These are phyloP conservation scores for Rhabdomys dilectus DNA, from an alignment of 2,113 vertebrate genomes.

Conservation along the genomic window DNA sequence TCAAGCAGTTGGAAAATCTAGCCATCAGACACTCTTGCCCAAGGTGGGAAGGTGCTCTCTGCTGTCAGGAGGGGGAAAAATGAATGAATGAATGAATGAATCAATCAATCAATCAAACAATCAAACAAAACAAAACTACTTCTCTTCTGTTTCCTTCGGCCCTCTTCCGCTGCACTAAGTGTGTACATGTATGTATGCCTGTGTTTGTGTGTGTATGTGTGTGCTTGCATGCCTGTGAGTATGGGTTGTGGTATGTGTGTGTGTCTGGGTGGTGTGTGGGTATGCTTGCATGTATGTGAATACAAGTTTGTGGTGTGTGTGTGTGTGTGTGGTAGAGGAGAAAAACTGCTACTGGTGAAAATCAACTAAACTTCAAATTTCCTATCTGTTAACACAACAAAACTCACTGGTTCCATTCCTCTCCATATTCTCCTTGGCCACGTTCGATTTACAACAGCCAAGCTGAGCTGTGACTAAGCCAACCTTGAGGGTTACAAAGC, in stretches of 20 bases:
- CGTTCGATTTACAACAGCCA: background rate
- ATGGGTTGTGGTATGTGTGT: no score
- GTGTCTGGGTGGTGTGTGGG: no score
- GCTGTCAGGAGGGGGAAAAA: background rate
- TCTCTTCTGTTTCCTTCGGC: background rate
- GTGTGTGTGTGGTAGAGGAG: background rate
- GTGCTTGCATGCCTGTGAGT: background rate
- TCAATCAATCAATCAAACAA: background rate
- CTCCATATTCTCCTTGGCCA: background rate
- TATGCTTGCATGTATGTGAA: background rate
- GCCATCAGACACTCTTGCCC: background rate
- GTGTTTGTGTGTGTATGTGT: background rate
- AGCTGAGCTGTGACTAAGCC: background rate
- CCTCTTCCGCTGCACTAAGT: background rate
- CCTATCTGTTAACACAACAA: conserved; percentile 31
- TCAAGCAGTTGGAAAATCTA: background rate
- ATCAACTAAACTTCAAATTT: conserved; percentile 25
- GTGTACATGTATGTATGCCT: background rate
- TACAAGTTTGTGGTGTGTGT: background rate
- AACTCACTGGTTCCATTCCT: background rate
- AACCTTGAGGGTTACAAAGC: background rate
- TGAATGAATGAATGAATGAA: no score
- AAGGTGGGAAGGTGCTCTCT: background rate
- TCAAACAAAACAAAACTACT: background rate
- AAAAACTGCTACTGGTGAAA: background rate